Percentiles rank a stretch among this genome's conserved stretches.
phyloP scores from a whole-genome alignment of 2,113 vertebrate genomes.

The Symphodus melops region DNA sequence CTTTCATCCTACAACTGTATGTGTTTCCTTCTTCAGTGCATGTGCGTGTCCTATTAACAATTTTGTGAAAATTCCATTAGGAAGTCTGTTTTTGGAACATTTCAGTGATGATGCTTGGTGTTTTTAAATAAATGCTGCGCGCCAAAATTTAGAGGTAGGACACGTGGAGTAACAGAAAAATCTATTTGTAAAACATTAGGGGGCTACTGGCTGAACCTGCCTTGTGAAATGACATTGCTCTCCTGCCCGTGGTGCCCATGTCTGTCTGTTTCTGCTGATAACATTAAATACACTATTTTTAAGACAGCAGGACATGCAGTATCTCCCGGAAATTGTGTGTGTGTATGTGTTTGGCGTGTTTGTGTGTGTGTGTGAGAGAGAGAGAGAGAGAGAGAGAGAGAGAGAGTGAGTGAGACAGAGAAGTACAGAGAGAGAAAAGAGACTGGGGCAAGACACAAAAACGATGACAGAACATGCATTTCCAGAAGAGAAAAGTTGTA shows the following conservation, averaged over 20 bases:
- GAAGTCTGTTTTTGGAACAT: conserved; percentile 19
- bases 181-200: background rate
- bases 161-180: background rate
- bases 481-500: conserved; percentile 44
- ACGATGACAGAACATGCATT: conserved; percentile 59
- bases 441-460: conserved; percentile 49
- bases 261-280: conserved; percentile 71
- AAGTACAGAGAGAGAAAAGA: conserved; percentile 28
- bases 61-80: no score
- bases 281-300: conserved; percentile 66
- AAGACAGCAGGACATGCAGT: conserved; percentile 57
- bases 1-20: conserved; percentile 49
- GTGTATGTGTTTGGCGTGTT: conserved; percentile 10
- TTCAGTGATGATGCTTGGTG: background rate
- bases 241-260: conserved; percentile 31
- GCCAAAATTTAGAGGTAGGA: conserved; percentile 22
- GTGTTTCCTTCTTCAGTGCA: conserved; percentile 15
- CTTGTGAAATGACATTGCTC: background rate
- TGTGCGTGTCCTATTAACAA: conserved; percentile 42
- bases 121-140: background rate
- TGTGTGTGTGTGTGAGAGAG: conserved; percentile 12
- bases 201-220: background rate
- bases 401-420: conserved; percentile 17
- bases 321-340: conserved; percentile 45
- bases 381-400: conserved; percentile 25